Conservation (phyloP, 1,140 invertebrate species). For the Pinna nobilis region DNA sequence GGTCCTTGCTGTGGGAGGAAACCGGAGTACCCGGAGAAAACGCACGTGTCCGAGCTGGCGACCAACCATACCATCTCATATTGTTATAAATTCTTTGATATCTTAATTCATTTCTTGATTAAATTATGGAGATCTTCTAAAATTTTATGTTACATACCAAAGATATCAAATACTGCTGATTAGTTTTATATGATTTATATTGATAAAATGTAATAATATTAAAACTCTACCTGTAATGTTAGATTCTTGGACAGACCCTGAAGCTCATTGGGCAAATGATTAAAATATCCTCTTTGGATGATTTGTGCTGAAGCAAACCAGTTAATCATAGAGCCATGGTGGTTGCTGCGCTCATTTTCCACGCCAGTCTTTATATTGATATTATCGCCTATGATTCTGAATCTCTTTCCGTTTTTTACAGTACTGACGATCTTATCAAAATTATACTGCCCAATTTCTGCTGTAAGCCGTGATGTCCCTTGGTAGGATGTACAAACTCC, state of each 20-base stretch:
- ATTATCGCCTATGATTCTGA: constrained; percentile 17
- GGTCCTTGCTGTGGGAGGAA: too few species aligned
- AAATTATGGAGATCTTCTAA: background rate
- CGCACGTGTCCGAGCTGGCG: too few species aligned
- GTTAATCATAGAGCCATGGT: constrained; percentile 7
- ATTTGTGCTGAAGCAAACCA: constrained; percentile 3
- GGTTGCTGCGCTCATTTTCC: background rate
- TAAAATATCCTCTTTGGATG: background rate
- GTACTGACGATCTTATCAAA: background rate
- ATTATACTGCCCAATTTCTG: constrained; percentile 9
- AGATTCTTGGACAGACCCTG: background rate
- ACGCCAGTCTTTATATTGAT: background rate
- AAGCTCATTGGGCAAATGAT: background rate
- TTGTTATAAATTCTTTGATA: background rate
- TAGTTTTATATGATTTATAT: background rate
- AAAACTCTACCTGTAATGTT: background rate
- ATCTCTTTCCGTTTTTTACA: background rate
- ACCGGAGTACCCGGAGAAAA: too few species aligned
- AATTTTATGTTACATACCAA: background rate
- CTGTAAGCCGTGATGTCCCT: background rate
- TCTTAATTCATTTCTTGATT: background rate
- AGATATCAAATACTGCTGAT: background rate
- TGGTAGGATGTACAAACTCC: background rate
- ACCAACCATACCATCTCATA: too few species aligned
- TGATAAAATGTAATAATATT: background rate